Conservation (phyloP, 2,888 invertebrate species). For the Philonicus albiceps region DNA sequence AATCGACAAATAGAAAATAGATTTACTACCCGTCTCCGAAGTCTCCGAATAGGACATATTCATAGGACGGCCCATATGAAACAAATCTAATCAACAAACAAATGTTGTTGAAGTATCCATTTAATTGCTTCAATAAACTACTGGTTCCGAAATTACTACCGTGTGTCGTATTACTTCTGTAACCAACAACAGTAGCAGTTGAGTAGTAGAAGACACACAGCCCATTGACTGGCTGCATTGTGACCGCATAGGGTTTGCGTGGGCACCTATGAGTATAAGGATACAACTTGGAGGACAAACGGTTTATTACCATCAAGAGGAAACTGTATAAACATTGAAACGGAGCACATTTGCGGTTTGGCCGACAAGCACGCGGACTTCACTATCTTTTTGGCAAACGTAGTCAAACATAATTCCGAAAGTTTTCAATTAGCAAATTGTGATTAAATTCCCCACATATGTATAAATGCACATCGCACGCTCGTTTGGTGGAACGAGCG, state of each 20-base stretch:
- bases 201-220: not conserved
- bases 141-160: not conserved
- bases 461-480: not conserved
- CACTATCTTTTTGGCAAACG: not conserved
- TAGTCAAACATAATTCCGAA: not conserved
- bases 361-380: not conserved
- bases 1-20: conserved; percentile 12
- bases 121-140: conserved; percentile 34
- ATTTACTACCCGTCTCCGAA: not conserved
- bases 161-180: not conserved
- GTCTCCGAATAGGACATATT: conserved; percentile 7
- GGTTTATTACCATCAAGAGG: not conserved
- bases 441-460: not conserved
- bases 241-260: not conserved
- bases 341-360: not conserved
- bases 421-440: conserved; percentile 29
- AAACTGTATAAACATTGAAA: not conserved
- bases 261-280: not conserved
- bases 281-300: not conserved
- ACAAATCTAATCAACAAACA: conserved; percentile 22
- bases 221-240: not conserved
- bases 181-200: not conserved
- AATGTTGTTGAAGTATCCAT: conserved; percentile 16
- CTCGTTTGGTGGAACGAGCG: not conserved
- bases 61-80: not conserved